Evolutionary conservation across 2,888 invertebrate species (phyloP).

Genomic region (Platynereis dumerilii): DNA sequence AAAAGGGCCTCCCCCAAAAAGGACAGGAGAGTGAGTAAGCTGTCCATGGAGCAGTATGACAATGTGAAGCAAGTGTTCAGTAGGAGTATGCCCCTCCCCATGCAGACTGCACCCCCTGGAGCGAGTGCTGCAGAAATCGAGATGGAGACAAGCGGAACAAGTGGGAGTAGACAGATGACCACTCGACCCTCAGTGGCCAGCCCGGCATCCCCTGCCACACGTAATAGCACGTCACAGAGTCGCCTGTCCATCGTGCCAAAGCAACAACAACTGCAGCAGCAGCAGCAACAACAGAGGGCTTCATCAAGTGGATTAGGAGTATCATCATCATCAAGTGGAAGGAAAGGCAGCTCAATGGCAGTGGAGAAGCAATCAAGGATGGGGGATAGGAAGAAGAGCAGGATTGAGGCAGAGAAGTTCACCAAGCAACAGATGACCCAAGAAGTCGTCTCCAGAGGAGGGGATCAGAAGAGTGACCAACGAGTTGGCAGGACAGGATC

Average conservation of each 20-base stretch:
- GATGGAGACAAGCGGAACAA: constrained; percentile 6
- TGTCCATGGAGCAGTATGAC: constrained; percentile 22
- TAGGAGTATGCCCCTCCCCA: constrained; percentile 22
- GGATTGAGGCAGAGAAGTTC: neutral
- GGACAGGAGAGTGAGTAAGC: constrained; percentile 19
- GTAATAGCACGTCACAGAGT: no score
- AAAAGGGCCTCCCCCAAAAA: constrained; percentile 6
- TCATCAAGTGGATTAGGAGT: neutral
- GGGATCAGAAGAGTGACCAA: neutral
- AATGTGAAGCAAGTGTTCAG: constrained; percentile 30
- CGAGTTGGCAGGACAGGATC: no score
- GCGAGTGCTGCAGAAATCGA: constrained; percentile 21
- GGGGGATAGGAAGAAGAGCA: neutral
- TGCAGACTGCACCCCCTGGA: constrained; percentile 19
- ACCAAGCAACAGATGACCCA: neutral
- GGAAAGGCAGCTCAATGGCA: neutral
- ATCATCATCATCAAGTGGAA: neutral
- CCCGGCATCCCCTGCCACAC: no score
- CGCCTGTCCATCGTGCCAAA: no score
- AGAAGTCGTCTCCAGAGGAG: neutral
- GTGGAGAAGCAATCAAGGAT: no score
- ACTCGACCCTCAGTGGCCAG: constrained; percentile 2
- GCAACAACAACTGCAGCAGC: no score
- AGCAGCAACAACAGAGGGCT: neutral
- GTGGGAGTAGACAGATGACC: neutral